A percentile compares a stretch with the other conserved stretches of the same genome.
Conservation (phyloP, 2,113 vertebrate species). For the Labeo catla region DNA sequence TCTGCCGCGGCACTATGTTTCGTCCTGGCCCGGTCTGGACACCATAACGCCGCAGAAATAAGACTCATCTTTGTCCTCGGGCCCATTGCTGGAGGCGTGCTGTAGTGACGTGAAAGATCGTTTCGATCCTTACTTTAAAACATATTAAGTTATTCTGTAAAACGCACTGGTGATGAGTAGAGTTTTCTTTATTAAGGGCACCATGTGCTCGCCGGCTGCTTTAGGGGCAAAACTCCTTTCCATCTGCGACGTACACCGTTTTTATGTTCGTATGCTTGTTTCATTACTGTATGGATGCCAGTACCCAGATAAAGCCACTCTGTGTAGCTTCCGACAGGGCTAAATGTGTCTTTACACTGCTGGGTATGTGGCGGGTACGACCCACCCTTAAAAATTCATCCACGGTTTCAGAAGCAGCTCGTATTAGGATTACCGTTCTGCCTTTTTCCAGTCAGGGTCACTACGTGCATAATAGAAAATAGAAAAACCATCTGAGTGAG, state of each 20-base stretch:
- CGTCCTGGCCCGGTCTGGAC: conserved; percentile 90
- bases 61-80: background rate
- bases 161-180: conserved; percentile 23
- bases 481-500: too few species aligned
- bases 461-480: conserved; percentile 1
- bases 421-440: background rate
- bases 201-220: conserved; percentile 26
- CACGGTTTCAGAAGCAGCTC: background rate
- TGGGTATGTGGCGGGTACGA: background rate
- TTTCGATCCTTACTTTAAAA: background rate
- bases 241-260: background rate
- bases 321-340: conserved; percentile 26
- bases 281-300: conserved; percentile 2
- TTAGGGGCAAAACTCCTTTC: background rate
- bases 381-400: background rate
- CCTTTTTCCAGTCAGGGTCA: conserved; percentile 7
- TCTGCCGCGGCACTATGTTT: conserved; percentile 91
- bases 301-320: conserved; percentile 23
- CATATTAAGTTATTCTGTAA: background rate
- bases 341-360: conserved; percentile 10
- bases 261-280: background rate
- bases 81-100: background rate
- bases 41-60: conserved; percentile 68
- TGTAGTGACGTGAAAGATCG: conserved; percentile 18
- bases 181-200: conserved; percentile 17